Percentiles rank a stretch among this genome's conserved stretches.
phyloP scores from a whole-genome alignment of 2,888 invertebrate species.

The Conistra vaccinii region DNA sequence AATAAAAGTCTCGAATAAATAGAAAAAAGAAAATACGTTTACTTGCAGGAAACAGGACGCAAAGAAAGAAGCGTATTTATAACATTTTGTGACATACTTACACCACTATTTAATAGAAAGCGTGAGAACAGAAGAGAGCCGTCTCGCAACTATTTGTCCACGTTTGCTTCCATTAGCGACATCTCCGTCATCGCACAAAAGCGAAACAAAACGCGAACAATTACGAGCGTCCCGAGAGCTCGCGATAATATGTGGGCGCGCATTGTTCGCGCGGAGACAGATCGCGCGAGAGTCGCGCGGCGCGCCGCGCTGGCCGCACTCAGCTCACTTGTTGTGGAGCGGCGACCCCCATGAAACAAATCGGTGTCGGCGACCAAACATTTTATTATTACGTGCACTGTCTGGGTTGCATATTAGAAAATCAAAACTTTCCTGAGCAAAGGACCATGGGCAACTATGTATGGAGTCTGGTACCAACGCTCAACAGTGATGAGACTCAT shows the following conservation, averaged over 20 bases:
- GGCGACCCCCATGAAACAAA: neutral
- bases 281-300: conserved; percentile 17
- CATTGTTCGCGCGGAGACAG: conserved; percentile 40
- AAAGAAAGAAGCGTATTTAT: too few relatives aligned
- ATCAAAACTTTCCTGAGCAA: too few relatives aligned
- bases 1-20: neutral
- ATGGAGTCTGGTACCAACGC: too few relatives aligned
- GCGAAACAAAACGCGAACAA: conserved; percentile 48
- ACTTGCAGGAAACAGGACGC: too few relatives aligned
- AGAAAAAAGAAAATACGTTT: too few relatives aligned
- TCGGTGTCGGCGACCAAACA: conserved; percentile 9
- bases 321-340: neutral
- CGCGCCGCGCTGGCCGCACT: neutral
- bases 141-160: conserved; percentile 32
- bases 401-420: too few relatives aligned
- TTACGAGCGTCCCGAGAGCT: conserved; percentile 31
- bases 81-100: neutral
- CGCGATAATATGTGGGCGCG: conserved; percentile 37
- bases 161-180: conserved; percentile 34
- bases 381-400: conserved; percentile 11
- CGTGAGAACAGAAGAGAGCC: neutral
- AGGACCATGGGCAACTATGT: too few relatives aligned
- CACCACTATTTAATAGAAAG: neutral
- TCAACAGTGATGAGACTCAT: too few relatives aligned
- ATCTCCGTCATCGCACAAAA: conserved; percentile 31